A percentile compares a stretch with the other conserved stretches of the same genome.
These are phyloP conservation scores for Perca flavescens DNA, from an alignment of 2,113 vertebrate species.

Conservation along the genomic window DNA sequence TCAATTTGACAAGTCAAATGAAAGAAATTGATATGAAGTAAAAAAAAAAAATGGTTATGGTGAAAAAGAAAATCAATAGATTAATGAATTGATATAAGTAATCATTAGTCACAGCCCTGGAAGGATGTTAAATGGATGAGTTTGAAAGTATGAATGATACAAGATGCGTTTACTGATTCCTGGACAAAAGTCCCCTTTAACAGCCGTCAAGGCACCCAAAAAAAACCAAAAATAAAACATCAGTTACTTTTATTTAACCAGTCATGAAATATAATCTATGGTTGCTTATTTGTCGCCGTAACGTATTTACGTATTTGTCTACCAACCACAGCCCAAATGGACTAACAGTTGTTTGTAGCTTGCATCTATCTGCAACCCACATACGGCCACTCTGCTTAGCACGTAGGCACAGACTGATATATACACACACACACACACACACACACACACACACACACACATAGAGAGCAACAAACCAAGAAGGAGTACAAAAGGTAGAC, in stretches of 20 bases:
- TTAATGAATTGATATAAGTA: not conserved
- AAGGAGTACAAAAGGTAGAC: conserved; percentile 67
- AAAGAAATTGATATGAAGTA: too few species aligned
- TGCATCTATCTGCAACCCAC: conserved; percentile 30
- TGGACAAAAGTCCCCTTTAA: too few species aligned
- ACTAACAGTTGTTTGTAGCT: conserved; percentile 25
- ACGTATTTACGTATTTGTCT: too few species aligned
- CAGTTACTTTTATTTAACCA: not conserved
- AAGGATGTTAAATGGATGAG: not conserved
- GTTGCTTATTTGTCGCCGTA: not conserved
- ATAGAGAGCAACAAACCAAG: conserved; percentile 55
- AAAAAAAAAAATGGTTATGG: too few species aligned
- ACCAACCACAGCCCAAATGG: conserved; percentile 7
- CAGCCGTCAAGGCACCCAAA: not conserved
- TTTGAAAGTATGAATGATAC: not conserved
- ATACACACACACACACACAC: conserved; percentile 20
- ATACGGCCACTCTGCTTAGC: conserved; percentile 21
- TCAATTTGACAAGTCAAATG: not conserved
- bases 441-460: conserved; percentile 27
- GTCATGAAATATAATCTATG: not conserved
- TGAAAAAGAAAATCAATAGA: not conserved
- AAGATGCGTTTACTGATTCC: not conserved
- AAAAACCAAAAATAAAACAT: not conserved
- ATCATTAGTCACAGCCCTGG: not conserved
- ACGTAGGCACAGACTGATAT: conserved; percentile 1